A percentile compares a stretch with the other conserved stretches of the same genome.
These are phyloP conservation scores for Thryonomys swinderianus DNA, from an alignment of 2,113 vertebrate genomes.

Conservation along the genomic window DNA sequence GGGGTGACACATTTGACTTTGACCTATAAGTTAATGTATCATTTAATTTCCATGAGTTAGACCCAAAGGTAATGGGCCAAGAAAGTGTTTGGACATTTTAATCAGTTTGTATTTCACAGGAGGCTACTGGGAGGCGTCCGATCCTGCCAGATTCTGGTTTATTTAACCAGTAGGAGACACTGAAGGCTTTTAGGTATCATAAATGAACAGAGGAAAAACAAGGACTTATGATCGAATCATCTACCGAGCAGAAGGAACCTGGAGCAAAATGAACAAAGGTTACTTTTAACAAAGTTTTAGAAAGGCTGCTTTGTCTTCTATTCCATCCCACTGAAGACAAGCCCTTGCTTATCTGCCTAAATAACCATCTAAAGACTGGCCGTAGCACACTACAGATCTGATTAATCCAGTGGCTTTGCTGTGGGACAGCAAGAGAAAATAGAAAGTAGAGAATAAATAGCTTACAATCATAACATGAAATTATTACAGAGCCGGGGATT, in stretches of 20 bases:
- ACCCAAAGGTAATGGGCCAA: slow-evolving; percentile 33
- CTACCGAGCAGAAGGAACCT: neutral
- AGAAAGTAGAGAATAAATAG: neutral
- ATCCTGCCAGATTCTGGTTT: neutral
- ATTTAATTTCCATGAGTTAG: slow-evolving; percentile 64
- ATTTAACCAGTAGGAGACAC: neutral
- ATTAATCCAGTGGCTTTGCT: neutral
- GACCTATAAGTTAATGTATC: slow-evolving; percentile 57
- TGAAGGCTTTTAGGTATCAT: neutral
- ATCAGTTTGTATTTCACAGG: neutral
- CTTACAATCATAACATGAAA: neutral
- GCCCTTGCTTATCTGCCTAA: neutral
- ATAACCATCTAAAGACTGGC: neutral
- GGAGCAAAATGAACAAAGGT: neutral
- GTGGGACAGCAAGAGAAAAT: neutral
- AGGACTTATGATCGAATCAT: neutral
- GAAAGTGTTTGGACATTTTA: slow-evolving; percentile 17
- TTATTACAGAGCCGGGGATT: no score
- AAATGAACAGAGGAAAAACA: neutral
- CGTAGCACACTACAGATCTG: neutral
- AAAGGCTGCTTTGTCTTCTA: neutral
- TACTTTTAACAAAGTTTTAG: neutral
- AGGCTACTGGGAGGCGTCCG: neutral
- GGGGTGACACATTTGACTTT: neutral
- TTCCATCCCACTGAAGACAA: neutral